Evolutionary conservation across 2,113 vertebrate genomes (phyloP), one percentile per base, ranked within the genome.

Genomic region (Pavo muticus): DNA sequence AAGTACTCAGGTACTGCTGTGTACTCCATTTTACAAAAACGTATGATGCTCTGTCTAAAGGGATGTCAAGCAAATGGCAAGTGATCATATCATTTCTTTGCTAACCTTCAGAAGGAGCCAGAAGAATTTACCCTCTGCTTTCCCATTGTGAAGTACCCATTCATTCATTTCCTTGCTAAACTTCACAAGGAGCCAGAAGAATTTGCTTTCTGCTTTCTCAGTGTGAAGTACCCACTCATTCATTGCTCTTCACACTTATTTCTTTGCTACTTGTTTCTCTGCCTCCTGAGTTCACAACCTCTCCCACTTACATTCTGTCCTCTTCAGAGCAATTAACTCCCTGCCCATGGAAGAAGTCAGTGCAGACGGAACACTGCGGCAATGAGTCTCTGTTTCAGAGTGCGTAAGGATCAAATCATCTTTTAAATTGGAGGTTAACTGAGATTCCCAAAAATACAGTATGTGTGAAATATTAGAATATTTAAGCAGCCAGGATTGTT

Each of bases 51-150:
- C 27, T 94, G 13, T 45, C 32, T 29, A 56, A 42, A 84, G 21
- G 85, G 47, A 70, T 57, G 5, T 45, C 32, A 63, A 44, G n/a
- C 54, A 64, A 39, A 18, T 67, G 74, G 90, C 37, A 79, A 95
- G 39, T 40, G 50, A 77, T 63, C 0, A 0, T 40, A 25, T 9
- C 0, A 0, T 13, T 59, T 71, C 35, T 74, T 84, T 81, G 23
- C 20, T 74, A 80, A 23, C 52, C 14, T 30, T 35, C n/a, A 27
- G 47, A 77, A 87, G 23, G 19, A 73, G 14, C 44, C 64, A 88
- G 16, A 47, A 88, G 61, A 35, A 39, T 69, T 85, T 69, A 47
- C 14, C 16, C 9, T 80, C 59, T 32, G 54, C 48, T 74, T 67
- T 79, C 21, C 32, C 39, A 9, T 6, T 16, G 32, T 56, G 30